phyloP scores from a whole-genome alignment of 2,113 vertebrate genomes.

The Oryzias melastigma region DNA sequence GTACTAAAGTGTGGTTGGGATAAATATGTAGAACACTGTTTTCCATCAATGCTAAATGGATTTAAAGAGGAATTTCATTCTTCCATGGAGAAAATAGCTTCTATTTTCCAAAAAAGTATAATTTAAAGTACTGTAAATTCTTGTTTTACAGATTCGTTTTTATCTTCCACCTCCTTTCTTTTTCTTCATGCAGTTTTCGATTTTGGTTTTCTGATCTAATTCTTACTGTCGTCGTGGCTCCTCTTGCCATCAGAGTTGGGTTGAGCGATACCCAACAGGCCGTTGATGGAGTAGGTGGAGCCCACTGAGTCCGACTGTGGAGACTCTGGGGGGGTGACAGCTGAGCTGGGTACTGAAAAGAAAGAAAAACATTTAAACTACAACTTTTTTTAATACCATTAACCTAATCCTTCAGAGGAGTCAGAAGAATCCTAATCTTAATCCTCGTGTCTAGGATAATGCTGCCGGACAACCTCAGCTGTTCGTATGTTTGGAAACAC shows the following conservation, averaged over 20 bases:
- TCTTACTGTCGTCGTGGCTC: constrained; percentile 88
- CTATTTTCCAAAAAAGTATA: too few relatives aligned
- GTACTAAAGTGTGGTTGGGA: too few relatives aligned
- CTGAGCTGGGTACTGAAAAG: constrained; percentile 84
- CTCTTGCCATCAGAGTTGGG: constrained; percentile 81
- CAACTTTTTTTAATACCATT: constrained; percentile 10
- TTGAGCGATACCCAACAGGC: constrained; percentile 85
- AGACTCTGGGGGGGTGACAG: constrained; percentile 88
- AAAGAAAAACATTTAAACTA: constrained; percentile 9
- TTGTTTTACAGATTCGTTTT: neutral
- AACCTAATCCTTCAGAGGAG: constrained; percentile 33
- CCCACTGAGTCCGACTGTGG: constrained; percentile 89
- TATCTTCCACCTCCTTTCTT: neutral
- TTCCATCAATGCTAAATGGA: neutral
- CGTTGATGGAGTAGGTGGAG: constrained; percentile 91
- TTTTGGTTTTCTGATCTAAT: constrained; percentile 2
- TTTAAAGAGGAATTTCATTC: neutral
- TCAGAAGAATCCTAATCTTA: constrained; percentile 25
- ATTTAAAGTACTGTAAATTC: too few relatives aligned
- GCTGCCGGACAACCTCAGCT: neutral
- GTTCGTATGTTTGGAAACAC: constrained; percentile 47
- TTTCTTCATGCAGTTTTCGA: too few relatives aligned
- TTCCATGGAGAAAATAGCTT: too few relatives aligned
- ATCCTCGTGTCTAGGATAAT: constrained; percentile 23
- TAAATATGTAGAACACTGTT: too few relatives aligned